A percentile compares a stretch with the other conserved stretches of the same genome.
Conservation (phyloP, 2,888 invertebrate genomes). For the Drosophila dives region DNA sequence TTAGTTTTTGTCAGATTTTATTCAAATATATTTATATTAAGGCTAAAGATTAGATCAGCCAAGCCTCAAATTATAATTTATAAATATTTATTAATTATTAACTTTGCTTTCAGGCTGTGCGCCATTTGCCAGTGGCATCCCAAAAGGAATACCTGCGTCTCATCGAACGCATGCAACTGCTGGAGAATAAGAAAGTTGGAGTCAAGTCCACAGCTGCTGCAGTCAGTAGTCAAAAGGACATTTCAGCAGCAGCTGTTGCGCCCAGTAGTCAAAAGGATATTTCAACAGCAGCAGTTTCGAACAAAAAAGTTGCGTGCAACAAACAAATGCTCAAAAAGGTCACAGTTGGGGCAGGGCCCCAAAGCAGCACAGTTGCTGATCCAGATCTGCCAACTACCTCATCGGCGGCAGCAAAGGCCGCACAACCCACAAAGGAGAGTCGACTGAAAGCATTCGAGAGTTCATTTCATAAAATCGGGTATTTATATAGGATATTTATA, state of each 20-base stretch:
- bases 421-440: constrained; percentile 58
- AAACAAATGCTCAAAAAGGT: constrained; percentile 8
- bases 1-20: no score
- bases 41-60: not conserved
- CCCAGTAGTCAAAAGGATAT: no score
- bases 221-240: not conserved
- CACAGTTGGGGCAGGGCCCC: not conserved
- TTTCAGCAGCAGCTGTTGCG: not conserved
- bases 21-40: no score
- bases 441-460: constrained; percentile 78
- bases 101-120: constrained; percentile 77
- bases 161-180: constrained; percentile 83
- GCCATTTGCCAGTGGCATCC: constrained; percentile 83
- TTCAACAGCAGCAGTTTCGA: not conserved
- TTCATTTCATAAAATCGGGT: constrained; percentile 81
- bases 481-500: constrained; percentile 14
- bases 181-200: constrained; percentile 75
- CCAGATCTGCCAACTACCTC: constrained; percentile 28
- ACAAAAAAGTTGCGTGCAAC: not conserved
- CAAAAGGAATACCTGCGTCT: constrained; percentile 84
- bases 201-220: not conserved
- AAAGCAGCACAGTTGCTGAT: not conserved
- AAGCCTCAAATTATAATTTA: not conserved
- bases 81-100: not conserved
- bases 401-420: constrained; percentile 3